A percentile compares a stretch with the other conserved stretches of the same genome.
These are phyloP conservation scores for Sebastes hopkinsi DNA, from an alignment of 2,797 vertebrate genomes.

Conservation along the genomic window DNA sequence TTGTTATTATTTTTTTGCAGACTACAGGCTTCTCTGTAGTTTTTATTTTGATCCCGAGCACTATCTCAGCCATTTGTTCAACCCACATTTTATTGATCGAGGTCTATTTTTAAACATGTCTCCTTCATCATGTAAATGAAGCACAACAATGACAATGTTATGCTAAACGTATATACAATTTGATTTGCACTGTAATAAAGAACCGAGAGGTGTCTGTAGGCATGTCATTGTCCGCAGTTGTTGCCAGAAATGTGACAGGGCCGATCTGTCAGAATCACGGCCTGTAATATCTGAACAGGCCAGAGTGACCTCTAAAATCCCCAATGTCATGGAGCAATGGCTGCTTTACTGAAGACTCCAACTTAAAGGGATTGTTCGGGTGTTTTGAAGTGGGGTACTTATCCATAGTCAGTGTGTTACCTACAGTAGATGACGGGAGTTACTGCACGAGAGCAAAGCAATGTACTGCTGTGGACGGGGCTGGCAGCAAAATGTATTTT, in stretches of 20 bases:
- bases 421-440: no score
- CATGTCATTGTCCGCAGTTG: slow-evolving; percentile 27
- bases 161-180: slow-evolving; percentile 16
- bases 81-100: slow-evolving; percentile 16
- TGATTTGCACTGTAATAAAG: slow-evolving; percentile 25
- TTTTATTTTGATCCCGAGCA: slow-evolving; percentile 30
- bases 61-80: slow-evolving; percentile 22
- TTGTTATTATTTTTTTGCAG: slow-evolving; percentile 10
- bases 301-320: slow-evolving; percentile 48
- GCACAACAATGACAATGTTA: slow-evolving; percentile 11
- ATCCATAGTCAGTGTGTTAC: no score
- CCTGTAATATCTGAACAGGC: neutral
- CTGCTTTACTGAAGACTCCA: neutral
- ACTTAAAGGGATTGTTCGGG: neutral
- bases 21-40: slow-evolving; percentile 27
- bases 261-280: slow-evolving; percentile 3
- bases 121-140: slow-evolving; percentile 20
- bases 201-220: slow-evolving; percentile 7
- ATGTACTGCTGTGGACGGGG: no score
- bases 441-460: no score
- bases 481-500: no score
- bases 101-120: slow-evolving; percentile 36
- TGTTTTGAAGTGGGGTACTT: no score
- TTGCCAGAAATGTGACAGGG: slow-evolving; percentile 23
- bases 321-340: slow-evolving; percentile 9